These are phyloP conservation scores for Delia radicum DNA, from an alignment of 1,140 invertebrate species.

Conservation along the genomic window DNA sequence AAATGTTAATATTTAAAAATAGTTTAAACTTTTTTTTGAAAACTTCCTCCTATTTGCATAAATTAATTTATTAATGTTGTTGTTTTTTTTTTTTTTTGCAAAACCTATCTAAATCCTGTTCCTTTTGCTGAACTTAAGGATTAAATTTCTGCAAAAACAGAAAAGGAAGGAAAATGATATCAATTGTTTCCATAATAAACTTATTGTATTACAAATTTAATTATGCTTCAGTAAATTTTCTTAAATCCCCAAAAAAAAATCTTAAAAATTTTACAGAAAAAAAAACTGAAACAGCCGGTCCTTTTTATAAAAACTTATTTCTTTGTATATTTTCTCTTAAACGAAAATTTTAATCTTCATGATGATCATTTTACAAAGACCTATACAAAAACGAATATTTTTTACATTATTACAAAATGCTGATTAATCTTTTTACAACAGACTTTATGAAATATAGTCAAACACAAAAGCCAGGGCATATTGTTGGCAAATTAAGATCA, in stretches of 20 bases:
- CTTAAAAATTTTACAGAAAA: background rate
- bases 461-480: background rate
- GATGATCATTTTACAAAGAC: background rate
- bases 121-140: background rate
- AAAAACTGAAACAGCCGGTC: background rate
- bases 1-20: too few relatives aligned
- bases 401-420: background rate
- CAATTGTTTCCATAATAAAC: background rate
- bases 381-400: background rate
- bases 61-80: too few relatives aligned
- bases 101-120: too few relatives aligned
- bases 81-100: too few relatives aligned
- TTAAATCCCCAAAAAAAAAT: background rate
- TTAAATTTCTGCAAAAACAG: background rate
- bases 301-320: background rate
- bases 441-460: background rate
- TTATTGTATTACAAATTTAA: background rate
- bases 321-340: background rate
- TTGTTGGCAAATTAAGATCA: constrained; percentile 1
- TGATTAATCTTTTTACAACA: background rate
- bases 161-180: constrained; percentile 4
- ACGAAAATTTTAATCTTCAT: background rate
- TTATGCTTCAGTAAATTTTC: background rate
- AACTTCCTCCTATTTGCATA: too few relatives aligned
- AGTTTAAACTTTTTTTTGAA: too few relatives aligned